Conservation (phyloP, 2,113 vertebrate genomes). For the Myotis lucifugus region DNA sequence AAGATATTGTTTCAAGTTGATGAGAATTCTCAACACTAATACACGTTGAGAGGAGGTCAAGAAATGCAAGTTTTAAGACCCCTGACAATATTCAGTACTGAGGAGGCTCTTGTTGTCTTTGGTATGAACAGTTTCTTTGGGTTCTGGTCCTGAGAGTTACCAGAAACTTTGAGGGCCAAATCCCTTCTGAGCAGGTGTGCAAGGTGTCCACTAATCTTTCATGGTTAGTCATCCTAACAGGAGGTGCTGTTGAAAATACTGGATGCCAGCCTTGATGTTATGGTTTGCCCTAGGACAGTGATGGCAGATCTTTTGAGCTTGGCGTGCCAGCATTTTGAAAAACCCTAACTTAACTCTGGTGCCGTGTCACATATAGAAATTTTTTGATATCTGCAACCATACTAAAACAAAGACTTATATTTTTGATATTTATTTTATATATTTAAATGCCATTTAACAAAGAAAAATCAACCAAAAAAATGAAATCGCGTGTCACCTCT, state of each 20-base stretch:
- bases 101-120: background rate
- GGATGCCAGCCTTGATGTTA: background rate
- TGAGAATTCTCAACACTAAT: background rate
- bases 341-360: no score
- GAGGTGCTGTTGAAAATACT: background rate
- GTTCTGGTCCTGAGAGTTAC: background rate
- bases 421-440: no score
- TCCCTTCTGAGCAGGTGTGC: background rate
- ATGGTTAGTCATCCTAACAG: background rate
- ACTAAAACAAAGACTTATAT: no score
- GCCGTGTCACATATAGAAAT: no score
- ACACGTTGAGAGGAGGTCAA: background rate
- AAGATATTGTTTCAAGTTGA: background rate
- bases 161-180: background rate
- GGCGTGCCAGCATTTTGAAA: no score
- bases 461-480: no score
- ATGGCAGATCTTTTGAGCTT: no score
- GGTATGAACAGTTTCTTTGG: background rate
- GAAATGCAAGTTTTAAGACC: background rate
- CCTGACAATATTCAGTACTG: background rate
- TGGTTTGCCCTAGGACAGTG: background rate
- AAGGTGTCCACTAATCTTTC: background rate
- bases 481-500: no score
- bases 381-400: no score
- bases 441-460: no score